Conservation (phyloP, 1,140 invertebrate genomes). For the Sinella curviseta region DNA sequence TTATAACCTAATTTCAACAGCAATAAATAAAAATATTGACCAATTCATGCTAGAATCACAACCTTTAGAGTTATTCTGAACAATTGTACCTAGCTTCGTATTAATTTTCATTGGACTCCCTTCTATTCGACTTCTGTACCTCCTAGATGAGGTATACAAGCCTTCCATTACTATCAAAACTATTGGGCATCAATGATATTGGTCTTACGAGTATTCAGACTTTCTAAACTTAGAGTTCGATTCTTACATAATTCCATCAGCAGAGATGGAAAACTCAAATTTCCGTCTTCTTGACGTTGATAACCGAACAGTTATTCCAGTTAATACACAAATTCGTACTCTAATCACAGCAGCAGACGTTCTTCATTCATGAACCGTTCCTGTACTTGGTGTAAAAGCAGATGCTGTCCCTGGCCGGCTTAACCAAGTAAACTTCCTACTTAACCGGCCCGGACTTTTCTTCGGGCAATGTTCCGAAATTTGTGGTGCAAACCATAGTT, state of each 20-base stretch:
- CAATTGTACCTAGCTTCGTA: constrained; percentile 62
- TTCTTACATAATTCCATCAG: constrained; percentile 62
- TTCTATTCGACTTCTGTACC: constrained; percentile 63
- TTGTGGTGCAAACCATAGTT: constrained; percentile 73
- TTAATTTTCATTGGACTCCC: constrained; percentile 66
- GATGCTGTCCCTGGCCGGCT: constrained; percentile 68
- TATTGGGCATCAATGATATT: constrained; percentile 69
- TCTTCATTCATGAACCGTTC: constrained; percentile 69
- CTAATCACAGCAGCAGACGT: constrained; percentile 65
- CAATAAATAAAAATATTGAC: constrained; percentile 54
- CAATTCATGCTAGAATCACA: constrained; percentile 56
- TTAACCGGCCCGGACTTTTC: constrained; percentile 63
- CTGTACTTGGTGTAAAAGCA: constrained; percentile 64
- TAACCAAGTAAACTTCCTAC: constrained; percentile 64
- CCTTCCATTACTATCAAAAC: constrained; percentile 62
- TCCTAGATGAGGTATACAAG: constrained; percentile 63
- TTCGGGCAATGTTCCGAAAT: constrained; percentile 77
- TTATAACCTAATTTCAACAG: constrained; percentile 49
- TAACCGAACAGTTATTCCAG: constrained; percentile 62
- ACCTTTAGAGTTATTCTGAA: constrained; percentile 66
- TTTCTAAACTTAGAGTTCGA: constrained; percentile 65
- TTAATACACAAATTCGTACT: constrained; percentile 61
- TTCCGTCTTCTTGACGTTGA: constrained; percentile 67
- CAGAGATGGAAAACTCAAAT: constrained; percentile 53
- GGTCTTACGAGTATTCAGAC: constrained; percentile 67